A percentile compares a stretch with the other conserved stretches of the same genome.
Evolutionary conservation across 2,797 vertebrate genomes (phyloP).

Genomic region (Perodicticus potto): DNA sequence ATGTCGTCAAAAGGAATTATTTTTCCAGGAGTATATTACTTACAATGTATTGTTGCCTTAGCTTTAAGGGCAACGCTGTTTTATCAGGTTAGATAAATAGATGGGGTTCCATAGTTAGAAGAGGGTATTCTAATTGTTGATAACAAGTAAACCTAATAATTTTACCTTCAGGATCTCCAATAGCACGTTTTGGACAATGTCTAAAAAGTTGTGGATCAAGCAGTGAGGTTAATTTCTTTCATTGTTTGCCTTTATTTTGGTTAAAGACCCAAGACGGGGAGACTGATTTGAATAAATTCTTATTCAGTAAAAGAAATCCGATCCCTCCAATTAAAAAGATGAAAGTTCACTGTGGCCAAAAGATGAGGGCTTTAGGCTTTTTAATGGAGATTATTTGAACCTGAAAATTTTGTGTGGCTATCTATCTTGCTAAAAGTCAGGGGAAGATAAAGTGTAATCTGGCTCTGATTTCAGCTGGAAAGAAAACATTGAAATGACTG

Average conservation of each 20-base stretch:
- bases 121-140: background rate
- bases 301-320: slow-evolving; percentile 72
- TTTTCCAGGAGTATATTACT: background rate
- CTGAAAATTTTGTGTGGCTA: slow-evolving; percentile 85
- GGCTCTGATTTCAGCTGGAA: slow-evolving; percentile 90
- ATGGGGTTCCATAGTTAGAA: background rate
- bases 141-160: background rate
- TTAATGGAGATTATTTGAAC: slow-evolving; percentile 86
- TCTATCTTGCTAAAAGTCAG: slow-evolving; percentile 90
- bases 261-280: slow-evolving; percentile 64
- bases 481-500: slow-evolving; percentile 89
- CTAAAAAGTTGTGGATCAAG: background rate
- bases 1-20: background rate
- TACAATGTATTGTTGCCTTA: slow-evolving; percentile 1
- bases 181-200: background rate
- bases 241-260: slow-evolving; percentile 53
- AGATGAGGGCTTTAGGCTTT: slow-evolving; percentile 75
- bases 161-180: slow-evolving; percentile 16
- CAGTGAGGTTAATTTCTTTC: slow-evolving; percentile 5
- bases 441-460: slow-evolving; percentile 89
- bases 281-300: slow-evolving; percentile 65
- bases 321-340: slow-evolving; percentile 74
- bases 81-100: background rate
- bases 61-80: background rate
- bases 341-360: slow-evolving; percentile 70